These are phyloP conservation scores for Boloria selene DNA, from an alignment of 2,888 invertebrate species.

Conservation along the genomic window DNA sequence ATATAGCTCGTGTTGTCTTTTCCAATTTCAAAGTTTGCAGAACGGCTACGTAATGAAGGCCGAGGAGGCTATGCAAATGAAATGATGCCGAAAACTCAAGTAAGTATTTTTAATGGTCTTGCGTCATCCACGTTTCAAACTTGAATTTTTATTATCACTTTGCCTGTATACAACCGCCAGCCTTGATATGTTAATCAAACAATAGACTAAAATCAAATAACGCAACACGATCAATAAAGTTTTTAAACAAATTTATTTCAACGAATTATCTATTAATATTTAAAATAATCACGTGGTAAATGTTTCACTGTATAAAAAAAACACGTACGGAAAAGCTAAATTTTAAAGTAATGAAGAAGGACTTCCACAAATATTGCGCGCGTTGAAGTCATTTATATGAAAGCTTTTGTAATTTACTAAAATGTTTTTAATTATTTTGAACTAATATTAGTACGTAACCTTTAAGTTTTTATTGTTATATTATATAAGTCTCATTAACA, in stretches of 20 bases:
- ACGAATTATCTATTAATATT: too few relatives aligned
- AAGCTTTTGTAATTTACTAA: neutral
- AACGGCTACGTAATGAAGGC: conserved; percentile 80
- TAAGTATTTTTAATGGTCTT: conserved; percentile 80
- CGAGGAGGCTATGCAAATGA: conserved; percentile 76
- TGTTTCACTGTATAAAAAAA: too few relatives aligned
- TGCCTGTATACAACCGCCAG: conserved; percentile 75
- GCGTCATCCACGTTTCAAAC: conserved; percentile 80
- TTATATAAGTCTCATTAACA: too few relatives aligned
- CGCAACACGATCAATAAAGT: conserved; percentile 72
- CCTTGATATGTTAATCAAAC: conserved; percentile 82
- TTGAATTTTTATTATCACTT: conserved; percentile 83
- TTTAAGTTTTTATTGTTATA: too few relatives aligned
- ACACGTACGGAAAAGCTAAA: neutral
- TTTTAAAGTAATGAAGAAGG: neutral
- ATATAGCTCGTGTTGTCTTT: conserved; percentile 77
- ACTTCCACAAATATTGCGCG: conserved; percentile 3
- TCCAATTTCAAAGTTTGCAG: conserved; percentile 80
- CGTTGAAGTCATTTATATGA: conserved; percentile 41
- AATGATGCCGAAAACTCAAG: conserved; percentile 78
- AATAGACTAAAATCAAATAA: conserved; percentile 78
- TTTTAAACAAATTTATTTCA: conserved; percentile 61
- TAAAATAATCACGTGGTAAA: too few relatives aligned
- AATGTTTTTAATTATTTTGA: neutral
- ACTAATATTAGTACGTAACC: too few relatives aligned